Evolutionary conservation across 2,113 vertebrate species (phyloP), one percentile per base, ranked within the genome.

Genomic region (Cochlearius cochlearius): DNA sequence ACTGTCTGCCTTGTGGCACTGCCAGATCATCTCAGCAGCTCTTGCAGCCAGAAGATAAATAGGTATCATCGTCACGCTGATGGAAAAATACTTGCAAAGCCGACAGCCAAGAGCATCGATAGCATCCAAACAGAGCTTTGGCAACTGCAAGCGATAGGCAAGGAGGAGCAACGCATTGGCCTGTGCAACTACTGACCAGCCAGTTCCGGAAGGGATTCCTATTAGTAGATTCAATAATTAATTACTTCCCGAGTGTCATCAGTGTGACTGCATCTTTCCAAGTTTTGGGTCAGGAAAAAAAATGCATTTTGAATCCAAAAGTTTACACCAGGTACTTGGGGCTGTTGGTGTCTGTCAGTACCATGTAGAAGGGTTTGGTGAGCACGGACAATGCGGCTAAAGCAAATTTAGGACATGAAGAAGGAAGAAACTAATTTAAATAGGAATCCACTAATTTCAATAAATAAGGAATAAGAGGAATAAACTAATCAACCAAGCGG

Each of bases 1-100:
- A 98, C 98, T 98, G 98, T 98, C 99, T 98, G 98, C 98, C 98
- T 98, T 94, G 96, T 98, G 98, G 99, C 98, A 94, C 98, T 96
- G 98, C 97, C 98, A 98, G 98, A 98, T 98, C 99, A 98, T 98
- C 98, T 98, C 98, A 97, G 98, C 98, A 74, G 97, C 98, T 98
- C 97, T 97, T 96, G 98, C 98, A 98, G 98, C 98, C 98, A 86
- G 97, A 93, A 98, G 98, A 99, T 98, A 98, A 99, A 99, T 98
- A 98, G 98, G 98, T 95, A 89, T 96, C 95, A 73, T 81, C 63
- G 94, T 90, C 26, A 12, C 47, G 22, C 88, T 81, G 94, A 93
- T 96, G 96, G 97, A 86, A 94, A 96, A 95, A 79, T 79, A 95
- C 94, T 97, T 52, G 59, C 77, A 52, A 77, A 95, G 90, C 79